Base-by-base conservation (phyloP, 2,113 vertebrate species). In the Macrotus californicus region DNA sequence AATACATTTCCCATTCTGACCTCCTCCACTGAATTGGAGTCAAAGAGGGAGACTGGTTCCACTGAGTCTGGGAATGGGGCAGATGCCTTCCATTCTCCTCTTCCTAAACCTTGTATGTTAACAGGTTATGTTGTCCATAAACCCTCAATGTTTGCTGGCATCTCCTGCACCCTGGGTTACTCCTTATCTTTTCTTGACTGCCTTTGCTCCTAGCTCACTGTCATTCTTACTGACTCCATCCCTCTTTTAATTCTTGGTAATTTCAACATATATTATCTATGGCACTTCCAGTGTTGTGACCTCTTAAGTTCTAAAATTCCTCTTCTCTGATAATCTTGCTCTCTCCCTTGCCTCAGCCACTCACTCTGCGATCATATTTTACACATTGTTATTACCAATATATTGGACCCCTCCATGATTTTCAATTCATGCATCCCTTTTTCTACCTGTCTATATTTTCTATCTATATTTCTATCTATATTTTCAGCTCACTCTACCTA, bases 231-330 rank as follows among this genome's bases (percentile, higher is more conserved):
- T n/a, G 61, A 52, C 39, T 18, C 21, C 75, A 2, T 54, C 31
- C 29, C 7, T 88, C 56, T 85, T 81, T 81, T 76, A 93, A 83
- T 96, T 77, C 73, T 94, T 87, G 9, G 34, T 73, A 31, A 67
- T 91, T 96, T 83, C n/a, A 67, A 3, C 70, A 9, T 73, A 5
- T 64, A 43, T 29, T 18, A 41, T 61, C 41, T 87, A 50, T 66
- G 6, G n/a, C 88, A 6, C 43, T 89, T 89, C 24, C 59, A 54
- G 54, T 85, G 69, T 31, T 48, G 24, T 79, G 87, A 14, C 36
- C 26, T 88, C 22, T 85, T 54, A 87, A 70, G 59, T 95, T 86
- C 48, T 86, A 41, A 76, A 92, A 73, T 43, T 95, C 14, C 43
- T 90, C 13, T 89, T 93, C 36, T 64, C 6, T 87, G 43, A 70